phyloP scores from a whole-genome alignment of 2,888 invertebrate species.

The Trissolcus brochymenae region DNA sequence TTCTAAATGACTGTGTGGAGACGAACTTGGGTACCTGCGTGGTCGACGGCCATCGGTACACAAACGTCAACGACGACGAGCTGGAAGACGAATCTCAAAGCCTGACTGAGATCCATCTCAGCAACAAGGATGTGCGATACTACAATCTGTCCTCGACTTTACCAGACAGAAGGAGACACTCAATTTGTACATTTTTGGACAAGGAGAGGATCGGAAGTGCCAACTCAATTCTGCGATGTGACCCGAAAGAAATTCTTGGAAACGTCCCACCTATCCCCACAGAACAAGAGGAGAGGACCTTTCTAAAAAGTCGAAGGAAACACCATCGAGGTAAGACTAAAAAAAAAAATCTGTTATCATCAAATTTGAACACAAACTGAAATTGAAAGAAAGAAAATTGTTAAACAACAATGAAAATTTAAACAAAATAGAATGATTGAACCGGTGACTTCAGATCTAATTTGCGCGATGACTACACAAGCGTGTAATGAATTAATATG shows the following conservation, averaged over 20 bases:
- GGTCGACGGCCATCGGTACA: constrained; percentile 40
- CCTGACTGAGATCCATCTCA: constrained; percentile 77
- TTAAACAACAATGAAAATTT: too few species aligned
- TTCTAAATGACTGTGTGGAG: constrained; percentile 72
- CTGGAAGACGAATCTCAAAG: constrained; percentile 59
- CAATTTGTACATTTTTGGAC: constrained; percentile 82
- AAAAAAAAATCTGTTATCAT: neutral
- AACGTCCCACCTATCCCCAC: constrained; percentile 78
- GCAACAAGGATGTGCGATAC: constrained; percentile 77
- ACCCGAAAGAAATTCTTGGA: constrained; percentile 76
- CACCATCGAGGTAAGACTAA: constrained; percentile 45
- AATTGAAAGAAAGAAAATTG: too few species aligned
- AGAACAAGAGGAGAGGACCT: constrained; percentile 44
- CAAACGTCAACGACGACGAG: constrained; percentile 56
- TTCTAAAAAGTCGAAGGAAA: constrained; percentile 35
- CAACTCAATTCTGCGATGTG: constrained; percentile 42
- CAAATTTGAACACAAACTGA: too few species aligned
- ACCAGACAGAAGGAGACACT: constrained; percentile 80
- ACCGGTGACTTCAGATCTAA: too few species aligned
- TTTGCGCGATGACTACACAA: constrained; percentile 1
- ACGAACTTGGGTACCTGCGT: constrained; percentile 62
- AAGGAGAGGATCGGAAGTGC: constrained; percentile 71
- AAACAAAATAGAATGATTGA: too few species aligned
- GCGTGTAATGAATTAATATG: constrained; percentile 22
- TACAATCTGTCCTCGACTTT: constrained; percentile 77